Evolutionary conservation across 2,113 vertebrate genomes (phyloP), one percentile per base, ranked within the genome.

Genomic region (Lynx canadensis): DNA sequence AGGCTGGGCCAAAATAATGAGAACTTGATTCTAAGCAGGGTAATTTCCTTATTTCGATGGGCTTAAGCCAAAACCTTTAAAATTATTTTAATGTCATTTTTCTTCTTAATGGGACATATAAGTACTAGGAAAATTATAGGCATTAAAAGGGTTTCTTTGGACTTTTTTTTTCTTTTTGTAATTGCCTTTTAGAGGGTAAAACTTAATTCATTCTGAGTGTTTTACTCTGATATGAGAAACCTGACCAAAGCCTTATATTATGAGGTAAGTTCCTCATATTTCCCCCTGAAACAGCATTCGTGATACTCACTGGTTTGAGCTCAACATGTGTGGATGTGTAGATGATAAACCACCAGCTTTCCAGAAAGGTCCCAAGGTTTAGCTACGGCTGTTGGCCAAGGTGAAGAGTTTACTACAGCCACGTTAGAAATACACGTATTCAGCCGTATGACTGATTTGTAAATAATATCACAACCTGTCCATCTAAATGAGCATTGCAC

Each of bases 21-120:
- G 96, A 88, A 83, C 95, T 94, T 55, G 90, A 90, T 94, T 97
- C 95, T 85, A 88, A 92, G 74, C 89, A 74, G 31, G 81, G 93
- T 86, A 86, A 91, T 96, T 97, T 95, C 76, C 91, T 94, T 94
- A 80, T 89, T 91, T 93, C 97, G 60, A 33, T 96, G 52, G 85
- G 94, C 82, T 95, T 81, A 97, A 79, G 97, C 96, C 96, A 96
- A 97, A 98, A 94, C 80, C 89, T 97, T 97, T 97, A 97, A 94
- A 97, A 97, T 98, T 97, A 97, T 96, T 96, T 97, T 96, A 97
- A 98, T 93, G 89, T 96, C 86, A 96, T 94, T 96, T 98, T 97
- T 98, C 97, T 94, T 96, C 96, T 97, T 98, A 97, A 98, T 96
- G 90, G 97, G 90, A 95, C 92, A 92, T 91, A 74, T 88, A 97